Percentiles rank a stretch among this genome's conserved stretches.
Evolutionary conservation across 2,113 vertebrate species (phyloP).

Genomic region (Casuarius casuarius): DNA sequence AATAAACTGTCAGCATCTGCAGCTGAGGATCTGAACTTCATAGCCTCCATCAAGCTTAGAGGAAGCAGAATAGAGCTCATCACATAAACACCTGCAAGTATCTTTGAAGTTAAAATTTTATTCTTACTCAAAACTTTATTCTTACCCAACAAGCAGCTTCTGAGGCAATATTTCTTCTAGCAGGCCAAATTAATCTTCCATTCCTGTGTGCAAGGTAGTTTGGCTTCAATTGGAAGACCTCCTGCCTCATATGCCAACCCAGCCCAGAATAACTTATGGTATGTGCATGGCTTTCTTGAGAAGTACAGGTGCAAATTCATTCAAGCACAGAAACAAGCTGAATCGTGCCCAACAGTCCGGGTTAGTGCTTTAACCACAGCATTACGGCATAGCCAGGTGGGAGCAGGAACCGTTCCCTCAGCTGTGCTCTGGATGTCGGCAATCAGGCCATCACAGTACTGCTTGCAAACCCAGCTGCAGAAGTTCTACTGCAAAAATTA

Average conservation of each 20-base stretch:
- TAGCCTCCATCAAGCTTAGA: not conserved
- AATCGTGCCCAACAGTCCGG: not conserved
- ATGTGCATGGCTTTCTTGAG: not conserved
- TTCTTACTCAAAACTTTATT: not conserved
- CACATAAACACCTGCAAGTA: not conserved
- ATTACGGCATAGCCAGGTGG: not conserved
- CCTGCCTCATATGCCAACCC: not conserved
- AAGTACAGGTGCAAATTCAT: not conserved
- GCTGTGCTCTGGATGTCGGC: not conserved
- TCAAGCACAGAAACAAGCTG: not conserved
- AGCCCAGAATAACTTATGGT: not conserved
- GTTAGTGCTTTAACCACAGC: not conserved
- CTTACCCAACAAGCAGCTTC: not conserved
- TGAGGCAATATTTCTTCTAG: not conserved
- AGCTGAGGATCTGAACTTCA: not conserved
- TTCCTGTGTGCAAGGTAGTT: not conserved
- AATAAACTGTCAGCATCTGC: fast-evolving
- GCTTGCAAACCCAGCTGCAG: not conserved
- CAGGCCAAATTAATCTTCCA: not conserved
- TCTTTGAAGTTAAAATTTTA: not conserved
- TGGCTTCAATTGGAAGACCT: not conserved
- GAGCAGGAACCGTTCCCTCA: not conserved
- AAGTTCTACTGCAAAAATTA: not conserved
- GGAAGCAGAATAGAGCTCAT: not conserved
- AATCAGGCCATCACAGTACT: not conserved